These are phyloP conservation scores for Drosophila pandora DNA, from an alignment of 1,140 invertebrate genomes.

Conservation along the genomic window DNA sequence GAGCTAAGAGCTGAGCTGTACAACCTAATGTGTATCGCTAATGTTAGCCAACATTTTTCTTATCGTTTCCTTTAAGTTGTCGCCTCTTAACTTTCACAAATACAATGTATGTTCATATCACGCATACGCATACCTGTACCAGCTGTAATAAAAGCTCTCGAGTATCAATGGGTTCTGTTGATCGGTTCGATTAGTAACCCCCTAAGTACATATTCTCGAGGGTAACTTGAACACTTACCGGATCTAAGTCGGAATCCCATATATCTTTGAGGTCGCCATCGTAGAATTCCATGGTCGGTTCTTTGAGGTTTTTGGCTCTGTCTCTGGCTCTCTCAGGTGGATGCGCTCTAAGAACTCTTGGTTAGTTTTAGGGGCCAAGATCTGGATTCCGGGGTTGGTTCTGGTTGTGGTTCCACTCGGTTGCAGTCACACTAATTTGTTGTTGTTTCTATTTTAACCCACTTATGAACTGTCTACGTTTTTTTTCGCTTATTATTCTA, in stretches of 20 bases:
- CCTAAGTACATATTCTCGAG: constrained; percentile 2
- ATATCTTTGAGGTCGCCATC: constrained; percentile 90
- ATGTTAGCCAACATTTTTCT: constrained; percentile 23
- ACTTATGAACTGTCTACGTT: constrained; percentile 43
- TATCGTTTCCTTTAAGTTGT: constrained; percentile 25
- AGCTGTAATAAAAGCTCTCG: constrained; percentile 41
- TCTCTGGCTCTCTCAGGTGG: constrained; percentile 14
- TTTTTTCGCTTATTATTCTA: constrained; percentile 35
- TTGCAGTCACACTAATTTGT: constrained; percentile 67
- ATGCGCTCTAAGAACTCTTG: constrained; percentile 60
- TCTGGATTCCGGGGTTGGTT: constrained; percentile 9
- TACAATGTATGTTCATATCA: constrained; percentile 17
- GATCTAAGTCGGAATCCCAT: constrained; percentile 91
- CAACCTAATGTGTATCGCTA: constrained; percentile 6
- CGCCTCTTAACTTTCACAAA: constrained; percentile 35
- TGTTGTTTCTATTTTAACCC: constrained; percentile 45
- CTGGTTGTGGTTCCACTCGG: constrained; percentile 62
- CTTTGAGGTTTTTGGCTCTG: constrained; percentile 38
- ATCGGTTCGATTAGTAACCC: constrained; percentile 15
- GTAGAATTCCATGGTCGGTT: constrained; percentile 87
- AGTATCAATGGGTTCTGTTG: constrained; percentile 41
- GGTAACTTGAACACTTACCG: constrained; percentile 86
- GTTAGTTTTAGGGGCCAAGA: not conserved
- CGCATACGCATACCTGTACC: constrained; percentile 16
- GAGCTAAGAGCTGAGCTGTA: not conserved